Conservation (phyloP, 2,888 invertebrate genomes). For the Pelosia muscerda region DNA sequence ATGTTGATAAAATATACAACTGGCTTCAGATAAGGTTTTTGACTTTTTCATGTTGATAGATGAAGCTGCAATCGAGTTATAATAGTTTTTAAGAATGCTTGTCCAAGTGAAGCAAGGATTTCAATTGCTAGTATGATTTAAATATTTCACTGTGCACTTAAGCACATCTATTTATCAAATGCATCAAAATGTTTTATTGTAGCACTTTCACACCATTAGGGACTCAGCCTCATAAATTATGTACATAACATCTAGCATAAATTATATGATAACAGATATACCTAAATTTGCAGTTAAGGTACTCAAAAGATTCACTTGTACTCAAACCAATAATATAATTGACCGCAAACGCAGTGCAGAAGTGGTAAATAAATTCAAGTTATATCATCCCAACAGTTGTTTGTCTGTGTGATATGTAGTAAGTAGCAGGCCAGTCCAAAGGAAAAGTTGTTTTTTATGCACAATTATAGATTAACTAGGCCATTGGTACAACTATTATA, state of each 20-base stretch:
- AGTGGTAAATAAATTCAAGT: neutral
- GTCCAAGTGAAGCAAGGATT: too few relatives aligned
- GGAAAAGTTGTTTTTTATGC: neutral
- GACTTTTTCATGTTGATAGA: too few relatives aligned
- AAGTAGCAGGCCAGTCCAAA: neutral
- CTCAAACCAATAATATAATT: neutral
- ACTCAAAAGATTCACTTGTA: neutral
- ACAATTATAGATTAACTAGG: too few relatives aligned
- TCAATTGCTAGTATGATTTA: too few relatives aligned
- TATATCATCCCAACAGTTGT: neutral
- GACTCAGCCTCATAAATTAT: constrained; percentile 1
- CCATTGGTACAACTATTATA: too few relatives aligned
- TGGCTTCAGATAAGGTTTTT: too few relatives aligned
- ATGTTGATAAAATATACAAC: too few relatives aligned
- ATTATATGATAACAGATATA: neutral
- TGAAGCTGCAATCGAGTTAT: too few relatives aligned
- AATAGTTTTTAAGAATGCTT: too few relatives aligned
- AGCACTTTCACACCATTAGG: neutral
- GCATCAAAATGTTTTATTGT: neutral
- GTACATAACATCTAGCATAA: neutral
- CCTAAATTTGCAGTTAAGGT: too few relatives aligned
- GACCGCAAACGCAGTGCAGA: neutral
- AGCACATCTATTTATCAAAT: neutral
- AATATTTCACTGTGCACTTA: neutral
- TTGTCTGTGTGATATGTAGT: neutral